Evolutionary conservation across 1,140 invertebrate species (phyloP).

Genomic region (Drosophila subpulchrella): DNA sequence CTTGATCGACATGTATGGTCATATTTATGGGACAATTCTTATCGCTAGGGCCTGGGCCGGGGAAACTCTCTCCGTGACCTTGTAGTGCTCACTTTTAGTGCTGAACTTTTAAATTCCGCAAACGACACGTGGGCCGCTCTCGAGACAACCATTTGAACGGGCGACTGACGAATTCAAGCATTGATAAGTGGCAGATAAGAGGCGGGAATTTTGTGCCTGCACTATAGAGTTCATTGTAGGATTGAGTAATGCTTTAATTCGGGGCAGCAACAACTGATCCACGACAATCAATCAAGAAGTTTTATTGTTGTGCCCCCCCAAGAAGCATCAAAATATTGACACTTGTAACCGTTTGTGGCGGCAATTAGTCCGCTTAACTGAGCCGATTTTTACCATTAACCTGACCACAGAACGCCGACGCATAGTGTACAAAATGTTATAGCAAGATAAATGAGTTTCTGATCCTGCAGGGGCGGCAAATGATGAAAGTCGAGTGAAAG

Average conservation of each 20-base stretch:
- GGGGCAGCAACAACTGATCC: constrained; percentile 3
- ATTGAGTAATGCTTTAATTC: not conserved
- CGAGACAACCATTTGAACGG: constrained; percentile 20
- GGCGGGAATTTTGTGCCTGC: constrained; percentile 6
- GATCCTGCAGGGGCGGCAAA: constrained; percentile 66
- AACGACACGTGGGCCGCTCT: constrained; percentile 44
- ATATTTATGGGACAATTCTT: constrained; percentile 31
- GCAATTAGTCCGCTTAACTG: constrained; percentile 72
- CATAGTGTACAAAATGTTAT: constrained; percentile 18
- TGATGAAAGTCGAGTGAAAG: constrained; percentile 71
- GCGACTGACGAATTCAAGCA: constrained; percentile 18
- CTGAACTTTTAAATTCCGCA: constrained; percentile 13
- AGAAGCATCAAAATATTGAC: constrained; percentile 73
- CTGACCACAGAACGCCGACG: constrained; percentile 57
- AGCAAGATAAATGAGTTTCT: constrained; percentile 71
- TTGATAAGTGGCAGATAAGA: constrained; percentile 45
- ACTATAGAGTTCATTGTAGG: not conserved
- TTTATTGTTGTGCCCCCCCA: constrained; percentile 7
- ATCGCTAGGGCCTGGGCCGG: constrained; percentile 16
- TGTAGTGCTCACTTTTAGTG: constrained; percentile 4
- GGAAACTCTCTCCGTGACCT: constrained; percentile 30
- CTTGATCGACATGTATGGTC: constrained; percentile 9
- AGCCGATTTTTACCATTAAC: constrained; percentile 45
- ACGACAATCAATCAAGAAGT: constrained; percentile 51
- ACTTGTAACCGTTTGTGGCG: constrained; percentile 70